phyloP scores from a whole-genome alignment of 2,888 invertebrate species.

The Horisme vitalbata region DNA sequence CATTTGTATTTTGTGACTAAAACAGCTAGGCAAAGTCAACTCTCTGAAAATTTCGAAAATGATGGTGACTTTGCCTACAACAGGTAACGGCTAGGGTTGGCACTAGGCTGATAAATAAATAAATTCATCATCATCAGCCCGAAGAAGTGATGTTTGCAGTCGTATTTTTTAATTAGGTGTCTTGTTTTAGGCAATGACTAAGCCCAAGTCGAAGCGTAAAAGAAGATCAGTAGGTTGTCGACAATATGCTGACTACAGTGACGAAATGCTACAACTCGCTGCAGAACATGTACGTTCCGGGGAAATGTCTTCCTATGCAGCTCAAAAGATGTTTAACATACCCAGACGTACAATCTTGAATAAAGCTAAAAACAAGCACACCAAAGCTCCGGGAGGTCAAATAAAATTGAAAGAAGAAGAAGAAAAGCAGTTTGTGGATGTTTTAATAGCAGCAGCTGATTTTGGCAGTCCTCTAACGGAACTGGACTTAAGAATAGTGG shows the following conservation, averaged over 20 bases:
- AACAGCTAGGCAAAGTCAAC: no score
- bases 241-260: not conserved
- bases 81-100: no score
- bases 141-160: no score
- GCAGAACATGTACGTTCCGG: not conserved
- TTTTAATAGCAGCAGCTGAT: not conserved
- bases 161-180: no score
- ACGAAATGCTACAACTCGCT: not conserved
- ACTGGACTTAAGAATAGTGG: not conserved
- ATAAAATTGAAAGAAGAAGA: not conserved
- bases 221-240: not conserved
- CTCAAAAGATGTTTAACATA: not conserved
- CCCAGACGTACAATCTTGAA: not conserved
- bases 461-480: not conserved
- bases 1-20: no score
- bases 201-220: not conserved
- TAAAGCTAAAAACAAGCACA: conserved; percentile 1
- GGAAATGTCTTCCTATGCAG: not conserved
- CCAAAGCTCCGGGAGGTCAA: not conserved
- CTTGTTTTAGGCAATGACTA: no score
- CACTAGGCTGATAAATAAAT: no score
- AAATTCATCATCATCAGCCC: no score
- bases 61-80: no score
- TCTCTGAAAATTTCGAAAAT: no score
- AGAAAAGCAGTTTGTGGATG: not conserved